Evolutionary conservation across 64 coral and sea anemone genomes (phyloP).

Genomic region (Exaiptasia diaphana): DNA sequence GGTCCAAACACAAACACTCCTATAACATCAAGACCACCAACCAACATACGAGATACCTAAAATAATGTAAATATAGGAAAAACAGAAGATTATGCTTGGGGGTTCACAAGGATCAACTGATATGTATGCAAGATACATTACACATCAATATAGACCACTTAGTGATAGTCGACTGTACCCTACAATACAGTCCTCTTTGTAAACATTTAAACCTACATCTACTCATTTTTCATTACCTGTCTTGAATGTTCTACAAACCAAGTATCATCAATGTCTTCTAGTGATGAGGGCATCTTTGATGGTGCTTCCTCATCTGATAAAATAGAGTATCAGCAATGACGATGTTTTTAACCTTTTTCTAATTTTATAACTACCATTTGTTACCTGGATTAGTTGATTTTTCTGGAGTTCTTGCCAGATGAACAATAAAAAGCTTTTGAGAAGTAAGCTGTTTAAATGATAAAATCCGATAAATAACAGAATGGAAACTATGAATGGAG

Average conservation of each 20-base stretch:
- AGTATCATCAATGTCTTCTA: conserved; percentile 31
- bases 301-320: background rate
- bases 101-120: background rate
- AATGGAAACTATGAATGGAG: background rate
- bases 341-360: too few relatives aligned
- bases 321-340: too few relatives aligned
- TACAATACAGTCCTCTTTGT: too few relatives aligned
- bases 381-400: too few relatives aligned
- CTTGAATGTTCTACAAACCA: conserved; percentile 51
- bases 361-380: too few relatives aligned
- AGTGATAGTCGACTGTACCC: too few relatives aligned
- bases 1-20: conserved; percentile 64
- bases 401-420: too few relatives aligned
- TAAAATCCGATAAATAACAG: background rate
- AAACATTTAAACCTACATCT: too few relatives aligned
- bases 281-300: background rate
- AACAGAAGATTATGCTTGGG: background rate
- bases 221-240: conserved; percentile 45
- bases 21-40: conserved; percentile 40
- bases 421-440: too few relatives aligned
- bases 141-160: background rate
- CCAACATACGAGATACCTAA: conserved; percentile 58
- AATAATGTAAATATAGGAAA: background rate
- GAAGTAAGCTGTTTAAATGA: background rate
- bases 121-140: background rate